Conservation (phyloP, 30 jellyfish, hydroid and myxozoan genomes). For the Chironex yamaguchii region DNA sequence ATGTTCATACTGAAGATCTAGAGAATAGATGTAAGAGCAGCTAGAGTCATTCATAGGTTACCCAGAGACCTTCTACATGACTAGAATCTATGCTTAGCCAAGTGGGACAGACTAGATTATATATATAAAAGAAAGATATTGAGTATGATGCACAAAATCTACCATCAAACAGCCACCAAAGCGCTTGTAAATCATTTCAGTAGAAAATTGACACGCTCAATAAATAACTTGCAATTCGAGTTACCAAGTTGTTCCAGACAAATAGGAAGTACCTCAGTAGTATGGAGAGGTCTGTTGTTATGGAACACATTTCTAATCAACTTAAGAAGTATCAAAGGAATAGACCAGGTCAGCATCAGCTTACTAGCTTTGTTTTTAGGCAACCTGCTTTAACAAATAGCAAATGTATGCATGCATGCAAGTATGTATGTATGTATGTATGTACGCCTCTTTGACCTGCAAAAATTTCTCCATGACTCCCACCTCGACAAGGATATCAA, state of each 20-base stretch:
- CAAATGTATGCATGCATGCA: no score
- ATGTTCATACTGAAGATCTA: no score
- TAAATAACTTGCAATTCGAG: background rate
- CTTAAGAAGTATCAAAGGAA: slow-evolving; percentile 44
- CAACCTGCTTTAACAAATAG: no score
- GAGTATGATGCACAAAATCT: slow-evolving; percentile 50
- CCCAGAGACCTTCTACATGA: background rate
- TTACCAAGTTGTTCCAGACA: slow-evolving; percentile 44
- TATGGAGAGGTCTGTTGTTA: slow-evolving; percentile 45
- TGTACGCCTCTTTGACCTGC: no score
- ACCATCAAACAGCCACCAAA: slow-evolving; percentile 47
- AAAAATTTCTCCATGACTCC: no score
- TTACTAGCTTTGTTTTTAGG: no score
- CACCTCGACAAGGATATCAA: no score
- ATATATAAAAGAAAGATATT: slow-evolving; percentile 15
- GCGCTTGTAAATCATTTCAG: slow-evolving; percentile 35
- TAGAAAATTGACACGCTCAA: slow-evolving; percentile 37
- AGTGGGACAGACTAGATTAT: slow-evolving; percentile 25
- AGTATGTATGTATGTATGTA: no score
- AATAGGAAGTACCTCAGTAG: slow-evolving; percentile 25
- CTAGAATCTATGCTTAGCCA: background rate
- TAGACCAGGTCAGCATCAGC: no score
- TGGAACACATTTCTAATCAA: slow-evolving; percentile 31
- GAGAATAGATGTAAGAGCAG: no score
- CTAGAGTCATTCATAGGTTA: no score